A percentile compares a stretch with the other conserved stretches of the same genome.
Conservation (phyloP, 2,113 vertebrate species). For the Danio rerio region DNA sequence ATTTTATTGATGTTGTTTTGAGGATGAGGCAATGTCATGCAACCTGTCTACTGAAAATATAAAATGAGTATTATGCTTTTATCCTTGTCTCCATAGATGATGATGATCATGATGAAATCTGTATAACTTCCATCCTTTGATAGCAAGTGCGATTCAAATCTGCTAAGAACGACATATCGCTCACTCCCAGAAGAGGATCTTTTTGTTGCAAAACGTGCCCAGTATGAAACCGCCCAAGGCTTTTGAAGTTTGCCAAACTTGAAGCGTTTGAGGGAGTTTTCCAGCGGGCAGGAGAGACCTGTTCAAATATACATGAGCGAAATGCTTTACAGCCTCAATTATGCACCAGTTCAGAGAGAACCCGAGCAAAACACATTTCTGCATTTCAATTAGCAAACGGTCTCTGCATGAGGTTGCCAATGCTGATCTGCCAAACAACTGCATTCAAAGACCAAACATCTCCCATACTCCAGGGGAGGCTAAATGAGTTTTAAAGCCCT, state of each 20-base stretch:
- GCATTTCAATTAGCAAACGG: constrained; percentile 51
- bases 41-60: neutral
- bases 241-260: constrained; percentile 1
- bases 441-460: constrained; percentile 13
- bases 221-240: neutral
- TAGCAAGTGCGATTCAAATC: neutral
- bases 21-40: neutral
- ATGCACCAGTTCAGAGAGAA: constrained; percentile 46
- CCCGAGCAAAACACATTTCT: constrained; percentile 24
- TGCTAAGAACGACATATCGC: neutral
- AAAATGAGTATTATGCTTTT: neutral
- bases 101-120: neutral
- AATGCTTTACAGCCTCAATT: constrained; percentile 48
- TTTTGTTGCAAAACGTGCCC: neutral
- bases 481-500: neutral
- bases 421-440: constrained; percentile 27
- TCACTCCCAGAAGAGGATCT: neutral
- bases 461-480: neutral
- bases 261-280: neutral
- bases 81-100: neutral
- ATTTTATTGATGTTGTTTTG: neutral
- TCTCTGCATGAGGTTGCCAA: constrained; percentile 28
- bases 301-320: constrained; percentile 50
- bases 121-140: neutral
- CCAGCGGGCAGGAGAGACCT: constrained; percentile 16